phyloP scores from a whole-genome alignment of 1,140 invertebrate species.

The Platyscapa corneri region DNA sequence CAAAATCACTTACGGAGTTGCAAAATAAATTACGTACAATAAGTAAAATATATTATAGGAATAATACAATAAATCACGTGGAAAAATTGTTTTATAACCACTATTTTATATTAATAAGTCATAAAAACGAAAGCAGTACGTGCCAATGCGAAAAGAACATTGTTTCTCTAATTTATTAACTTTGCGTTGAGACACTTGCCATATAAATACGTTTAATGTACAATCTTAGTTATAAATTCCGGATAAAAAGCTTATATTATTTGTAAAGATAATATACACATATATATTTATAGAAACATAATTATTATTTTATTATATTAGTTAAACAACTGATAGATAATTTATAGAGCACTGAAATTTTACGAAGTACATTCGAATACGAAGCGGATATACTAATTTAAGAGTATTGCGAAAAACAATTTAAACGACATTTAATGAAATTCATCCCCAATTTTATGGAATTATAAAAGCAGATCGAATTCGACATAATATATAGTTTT shows the following conservation, averaged over 20 bases:
- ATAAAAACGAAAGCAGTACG: background rate
- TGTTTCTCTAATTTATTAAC: background rate
- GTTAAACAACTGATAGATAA: background rate
- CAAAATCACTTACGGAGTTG: too few species aligned
- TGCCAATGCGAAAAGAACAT: background rate
- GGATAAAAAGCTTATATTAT: too few species aligned
- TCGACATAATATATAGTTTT: background rate
- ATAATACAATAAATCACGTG: too few species aligned
- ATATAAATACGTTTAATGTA: too few species aligned
- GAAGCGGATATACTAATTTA: background rate
- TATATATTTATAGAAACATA: background rate
- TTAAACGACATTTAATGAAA: background rate
- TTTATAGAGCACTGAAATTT: background rate
- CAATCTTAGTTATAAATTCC: too few species aligned
- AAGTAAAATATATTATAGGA: too few species aligned
- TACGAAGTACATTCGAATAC: background rate
- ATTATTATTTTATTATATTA: background rate
- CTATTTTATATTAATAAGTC: background rate
- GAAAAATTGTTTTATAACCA: too few species aligned
- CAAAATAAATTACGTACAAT: too few species aligned
- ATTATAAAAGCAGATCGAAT: background rate
- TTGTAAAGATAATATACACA: too few species aligned
- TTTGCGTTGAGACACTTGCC: background rate
- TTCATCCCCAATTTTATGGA: background rate
- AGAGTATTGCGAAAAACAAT: background rate